Evolutionary conservation across 2,113 vertebrate genomes (phyloP).

Genomic region (Charadrius vociferus): DNA sequence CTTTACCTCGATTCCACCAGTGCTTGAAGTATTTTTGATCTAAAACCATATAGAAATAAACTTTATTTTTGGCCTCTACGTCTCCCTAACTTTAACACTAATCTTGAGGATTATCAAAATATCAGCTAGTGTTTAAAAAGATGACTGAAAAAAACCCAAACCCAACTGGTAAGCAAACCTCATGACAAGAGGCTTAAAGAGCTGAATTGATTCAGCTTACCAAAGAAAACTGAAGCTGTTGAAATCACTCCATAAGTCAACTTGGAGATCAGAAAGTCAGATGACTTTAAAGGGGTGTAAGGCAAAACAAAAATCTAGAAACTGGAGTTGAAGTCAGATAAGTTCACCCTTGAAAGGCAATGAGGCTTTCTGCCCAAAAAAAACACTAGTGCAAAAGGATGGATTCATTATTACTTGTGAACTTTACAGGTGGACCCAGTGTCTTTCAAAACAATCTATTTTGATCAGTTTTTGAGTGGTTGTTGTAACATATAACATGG

Average conservation of each 20-base stretch:
- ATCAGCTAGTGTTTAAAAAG: background rate
- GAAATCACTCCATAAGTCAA: background rate
- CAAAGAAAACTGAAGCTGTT: background rate
- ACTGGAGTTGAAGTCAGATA: background rate
- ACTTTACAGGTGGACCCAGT: background rate
- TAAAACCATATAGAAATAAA: background rate
- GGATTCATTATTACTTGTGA: background rate
- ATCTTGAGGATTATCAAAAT: background rate
- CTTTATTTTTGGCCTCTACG: background rate
- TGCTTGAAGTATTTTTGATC: background rate
- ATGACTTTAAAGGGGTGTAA: background rate
- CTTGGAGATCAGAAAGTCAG: background rate
- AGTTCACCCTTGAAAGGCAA: background rate
- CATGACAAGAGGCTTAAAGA: background rate
- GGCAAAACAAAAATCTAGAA: background rate
- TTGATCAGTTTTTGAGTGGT: background rate
- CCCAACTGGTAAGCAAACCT: background rate
- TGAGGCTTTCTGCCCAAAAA: background rate
- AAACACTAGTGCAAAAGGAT: background rate
- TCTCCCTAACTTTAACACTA: background rate
- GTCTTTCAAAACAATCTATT: background rate
- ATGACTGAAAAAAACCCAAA: background rate
- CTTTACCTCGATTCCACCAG: background rate
- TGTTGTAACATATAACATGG: background rate
- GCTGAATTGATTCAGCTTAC: background rate